Percentiles rank a stretch among this genome's conserved stretches.
phyloP scores from a whole-genome alignment of 2,113 vertebrate species.

The Amazona vittata region DNA sequence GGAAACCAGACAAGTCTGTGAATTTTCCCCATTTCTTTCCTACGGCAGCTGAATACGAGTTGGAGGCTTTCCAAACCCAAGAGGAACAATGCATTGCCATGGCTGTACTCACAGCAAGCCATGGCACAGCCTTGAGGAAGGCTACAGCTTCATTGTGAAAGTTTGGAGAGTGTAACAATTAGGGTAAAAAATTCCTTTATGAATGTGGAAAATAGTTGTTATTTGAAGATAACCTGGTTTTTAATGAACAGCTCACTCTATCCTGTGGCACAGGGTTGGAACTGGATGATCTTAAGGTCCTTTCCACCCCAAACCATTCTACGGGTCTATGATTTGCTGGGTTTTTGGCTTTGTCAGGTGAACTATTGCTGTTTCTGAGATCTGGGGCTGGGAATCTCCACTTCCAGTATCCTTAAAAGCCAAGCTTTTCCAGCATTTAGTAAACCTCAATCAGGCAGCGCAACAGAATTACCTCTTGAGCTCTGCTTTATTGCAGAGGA shows the following conservation, averaged over 20 bases:
- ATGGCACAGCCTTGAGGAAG: not conserved
- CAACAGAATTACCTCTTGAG: fast-evolving
- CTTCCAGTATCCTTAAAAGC: not conserved
- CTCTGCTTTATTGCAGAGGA: not conserved
- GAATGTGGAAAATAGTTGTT: not conserved
- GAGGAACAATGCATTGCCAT: not conserved
- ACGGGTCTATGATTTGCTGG: not conserved
- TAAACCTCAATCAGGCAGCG: not conserved
- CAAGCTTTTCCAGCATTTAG: not conserved
- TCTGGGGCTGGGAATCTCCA: fast-evolving
- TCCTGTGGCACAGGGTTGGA: not conserved
- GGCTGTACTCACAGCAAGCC: not conserved
- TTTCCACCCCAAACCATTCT: not conserved
- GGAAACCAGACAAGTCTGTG: constrained; percentile 12
- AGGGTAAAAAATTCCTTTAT: not conserved
- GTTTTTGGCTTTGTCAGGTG: not conserved
- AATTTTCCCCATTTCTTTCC: not conserved
- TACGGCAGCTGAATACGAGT: not conserved
- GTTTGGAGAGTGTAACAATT: not conserved
- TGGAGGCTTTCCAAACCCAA: not conserved
- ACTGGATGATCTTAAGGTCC: not conserved
- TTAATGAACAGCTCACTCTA: not conserved
- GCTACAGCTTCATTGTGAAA: not conserved
- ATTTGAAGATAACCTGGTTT: not conserved
- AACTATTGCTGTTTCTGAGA: not conserved